A percentile compares a stretch with the other conserved stretches of the same genome.
These are phyloP conservation scores for Ceyx melanurus DNA, from an alignment of 2,113 vertebrate species.

Conservation along the genomic window DNA sequence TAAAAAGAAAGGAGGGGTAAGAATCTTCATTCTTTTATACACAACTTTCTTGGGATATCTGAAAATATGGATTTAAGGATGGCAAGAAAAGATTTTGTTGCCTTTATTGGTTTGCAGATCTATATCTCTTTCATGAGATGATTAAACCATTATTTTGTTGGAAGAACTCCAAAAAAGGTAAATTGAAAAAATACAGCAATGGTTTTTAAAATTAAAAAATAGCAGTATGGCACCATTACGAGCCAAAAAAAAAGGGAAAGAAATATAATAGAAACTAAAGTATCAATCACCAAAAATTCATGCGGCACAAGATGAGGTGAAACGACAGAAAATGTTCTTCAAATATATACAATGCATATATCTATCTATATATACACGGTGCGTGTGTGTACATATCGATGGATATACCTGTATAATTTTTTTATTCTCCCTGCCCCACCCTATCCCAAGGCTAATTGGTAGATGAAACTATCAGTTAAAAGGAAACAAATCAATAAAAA, in stretches of 20 bases:
- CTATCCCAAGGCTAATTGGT: conserved; percentile 79
- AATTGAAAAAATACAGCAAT: conserved; percentile 69
- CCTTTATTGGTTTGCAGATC: conserved; percentile 85
- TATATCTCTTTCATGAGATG: conserved; percentile 66
- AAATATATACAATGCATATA: conserved; percentile 77
- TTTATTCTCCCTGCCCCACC: conserved; percentile 67
- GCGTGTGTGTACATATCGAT: conserved; percentile 68
- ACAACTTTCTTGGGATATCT: conserved; percentile 90
- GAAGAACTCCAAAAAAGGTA: conserved; percentile 61
- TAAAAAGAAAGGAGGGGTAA: background rate
- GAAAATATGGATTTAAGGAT: conserved; percentile 76
- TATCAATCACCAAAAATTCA: conserved; percentile 97
- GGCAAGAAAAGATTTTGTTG: conserved; percentile 99
- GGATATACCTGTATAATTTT: conserved; percentile 81
- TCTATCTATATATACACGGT: conserved; percentile 73
- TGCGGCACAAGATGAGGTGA: conserved; percentile 97
- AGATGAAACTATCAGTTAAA: conserved; percentile 77
- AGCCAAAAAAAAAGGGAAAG: conserved; percentile 50
- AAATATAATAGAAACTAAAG: conserved; percentile 75
- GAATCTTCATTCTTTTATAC: conserved; percentile 88
- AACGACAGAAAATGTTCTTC: conserved; percentile 84
- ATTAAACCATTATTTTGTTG: conserved; percentile 66
- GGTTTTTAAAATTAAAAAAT: conserved; percentile 75
- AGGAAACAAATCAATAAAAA: conserved; percentile 64
- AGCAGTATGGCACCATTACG: conserved; percentile 75